phyloP scores from a whole-genome alignment of 2,888 invertebrate species.

The Zygothrica quintamaculata region DNA sequence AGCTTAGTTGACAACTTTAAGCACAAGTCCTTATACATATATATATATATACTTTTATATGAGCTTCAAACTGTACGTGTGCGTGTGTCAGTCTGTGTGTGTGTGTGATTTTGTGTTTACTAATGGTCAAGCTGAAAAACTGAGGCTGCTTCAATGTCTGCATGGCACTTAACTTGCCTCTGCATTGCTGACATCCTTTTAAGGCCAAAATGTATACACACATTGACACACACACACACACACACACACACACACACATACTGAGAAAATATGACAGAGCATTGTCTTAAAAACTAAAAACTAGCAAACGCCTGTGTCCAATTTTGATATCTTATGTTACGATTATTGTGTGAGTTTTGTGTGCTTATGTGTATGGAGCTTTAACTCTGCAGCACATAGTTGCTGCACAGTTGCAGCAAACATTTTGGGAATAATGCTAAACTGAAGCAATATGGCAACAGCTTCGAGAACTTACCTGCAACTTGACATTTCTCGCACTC shows the following conservation, averaged over 20 bases:
- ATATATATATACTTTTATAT: background rate
- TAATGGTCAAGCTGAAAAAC: constrained; percentile 38
- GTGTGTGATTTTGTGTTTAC: constrained; percentile 21
- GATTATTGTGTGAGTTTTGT: constrained; percentile 2
- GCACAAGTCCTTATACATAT: constrained; percentile 24
- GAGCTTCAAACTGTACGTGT: background rate
- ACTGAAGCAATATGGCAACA: background rate
- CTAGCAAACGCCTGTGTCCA: constrained; percentile 50
- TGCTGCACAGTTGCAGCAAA: constrained; percentile 1
- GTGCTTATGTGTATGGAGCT: constrained; percentile 9
- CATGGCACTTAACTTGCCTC: constrained; percentile 30
- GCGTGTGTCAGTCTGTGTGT: constrained; percentile 15
- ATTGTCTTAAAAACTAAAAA: constrained; percentile 41
- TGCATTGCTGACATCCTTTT: constrained; percentile 30
- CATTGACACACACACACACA: background rate
- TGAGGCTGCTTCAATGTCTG: constrained; percentile 23
- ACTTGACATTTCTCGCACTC: constrained; percentile 43
- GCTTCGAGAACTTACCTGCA: constrained; percentile 24
- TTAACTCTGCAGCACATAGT: background rate
- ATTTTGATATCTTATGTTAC: constrained; percentile 32
- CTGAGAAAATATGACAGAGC: constrained; percentile 28
- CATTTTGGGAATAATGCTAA: constrained; percentile 27
- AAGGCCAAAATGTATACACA: background rate
- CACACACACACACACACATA: background rate
- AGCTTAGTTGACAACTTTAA: constrained; percentile 58